Conservation (phyloP, 2,797 vertebrate species). For the Aphelocoma californica region DNA sequence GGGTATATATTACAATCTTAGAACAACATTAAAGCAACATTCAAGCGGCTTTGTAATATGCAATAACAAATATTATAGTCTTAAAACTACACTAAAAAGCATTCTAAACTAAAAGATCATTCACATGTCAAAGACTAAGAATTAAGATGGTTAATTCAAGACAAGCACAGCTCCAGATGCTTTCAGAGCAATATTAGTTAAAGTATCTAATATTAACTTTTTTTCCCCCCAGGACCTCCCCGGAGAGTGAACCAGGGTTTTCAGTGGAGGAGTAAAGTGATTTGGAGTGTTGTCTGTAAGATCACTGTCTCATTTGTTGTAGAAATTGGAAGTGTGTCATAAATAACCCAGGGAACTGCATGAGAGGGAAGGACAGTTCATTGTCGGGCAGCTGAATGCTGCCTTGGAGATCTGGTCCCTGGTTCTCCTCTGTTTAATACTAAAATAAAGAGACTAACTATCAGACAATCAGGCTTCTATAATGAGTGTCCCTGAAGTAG, state of each 20-base stretch:
- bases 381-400: not conserved
- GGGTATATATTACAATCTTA: not conserved
- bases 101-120: not conserved
- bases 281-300: not conserved
- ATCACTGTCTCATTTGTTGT: not conserved
- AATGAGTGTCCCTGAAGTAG: not conserved
- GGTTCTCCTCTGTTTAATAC: not conserved
- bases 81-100: not conserved
- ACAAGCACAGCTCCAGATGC: not conserved
- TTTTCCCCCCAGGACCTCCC: not conserved
- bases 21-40: not conserved
- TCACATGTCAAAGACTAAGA: not conserved
- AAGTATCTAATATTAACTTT: not conserved
- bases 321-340: not conserved
- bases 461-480: not conserved
- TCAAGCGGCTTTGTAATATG: not conserved
- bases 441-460: not conserved
- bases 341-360: conserved; percentile 6
- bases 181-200: not conserved
- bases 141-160: not conserved
- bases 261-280: not conserved
- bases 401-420: not conserved
- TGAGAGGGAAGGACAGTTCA: not conserved
- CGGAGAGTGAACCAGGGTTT: not conserved
- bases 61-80: not conserved